Evolutionary conservation across 2,888 invertebrate species (phyloP), one percentile per base, ranked within the genome.

Genomic region (Elegia similella): DNA sequence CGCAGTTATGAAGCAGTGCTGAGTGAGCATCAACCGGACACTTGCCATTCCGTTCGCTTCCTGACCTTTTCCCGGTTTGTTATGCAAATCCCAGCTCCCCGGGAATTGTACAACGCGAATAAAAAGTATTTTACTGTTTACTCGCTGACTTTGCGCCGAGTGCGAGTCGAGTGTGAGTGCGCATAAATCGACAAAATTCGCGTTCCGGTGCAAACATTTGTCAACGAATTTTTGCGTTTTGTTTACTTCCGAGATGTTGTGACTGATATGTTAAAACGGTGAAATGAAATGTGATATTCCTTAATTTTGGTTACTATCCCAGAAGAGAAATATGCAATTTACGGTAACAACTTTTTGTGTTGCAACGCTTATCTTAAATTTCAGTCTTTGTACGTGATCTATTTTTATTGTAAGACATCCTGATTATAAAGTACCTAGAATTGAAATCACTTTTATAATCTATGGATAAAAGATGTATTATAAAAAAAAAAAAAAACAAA

Each of bases 41-140:
- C 88, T 90, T 89, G 87, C 88, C 86, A 86, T 88, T 87, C 80
- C 76, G 80, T 89, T 88, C 90, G 86, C 88, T 90, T 90, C 80
- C 90, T 90, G 90, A 91, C 91, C 91, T 90, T 86, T 88, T 86
- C 88, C 86, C 84, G 87, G 84, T 88, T 82, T 86, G 89, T 87
- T 91, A 91, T 91, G 91, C 88, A 90, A 91, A 91, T 90, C 81
- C 73, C 72, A 75, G 71, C 75, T 76, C 76, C 77, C 74, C 73
- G 84, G 88, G 86, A 91, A 88, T 86, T 82, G 81, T 78, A 87
- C 76, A 85, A 84, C 78, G 77, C 75, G 88, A 91, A 89, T 88
- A 90, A 91, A 91, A 91, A 89, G 88, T 88, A 84, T 87, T 85
- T 70, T 70, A 73, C 75, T 89, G 90, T 90, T 90, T 89, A 84